Conservation (phyloP, 2,797 vertebrate species). For the Tokudaia muenninki region DNA sequence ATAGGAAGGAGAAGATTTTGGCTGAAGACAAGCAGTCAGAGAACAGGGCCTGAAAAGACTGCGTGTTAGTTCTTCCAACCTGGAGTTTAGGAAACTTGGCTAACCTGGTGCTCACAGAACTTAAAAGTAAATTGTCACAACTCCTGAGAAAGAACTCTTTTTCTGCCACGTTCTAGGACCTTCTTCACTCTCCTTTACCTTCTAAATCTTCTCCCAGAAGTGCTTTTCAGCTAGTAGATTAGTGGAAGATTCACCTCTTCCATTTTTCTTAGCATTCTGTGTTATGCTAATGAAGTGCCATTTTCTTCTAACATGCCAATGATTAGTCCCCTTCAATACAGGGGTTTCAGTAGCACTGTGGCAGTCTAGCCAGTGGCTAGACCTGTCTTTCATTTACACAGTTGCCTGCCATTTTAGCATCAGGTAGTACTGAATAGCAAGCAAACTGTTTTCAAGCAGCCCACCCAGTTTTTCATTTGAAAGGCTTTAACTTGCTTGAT, state of each 20-base stretch:
- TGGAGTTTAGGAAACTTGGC: background rate
- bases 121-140: background rate
- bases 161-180: background rate
- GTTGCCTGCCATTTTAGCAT: background rate
- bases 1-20: background rate
- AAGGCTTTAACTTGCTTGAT: background rate
- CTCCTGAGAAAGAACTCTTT: background rate
- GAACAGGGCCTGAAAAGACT: background rate
- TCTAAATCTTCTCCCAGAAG: background rate
- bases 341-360: background rate
- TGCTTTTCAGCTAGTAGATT: background rate
- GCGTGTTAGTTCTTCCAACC: background rate
- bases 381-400: background rate
- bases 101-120: background rate
- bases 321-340: slow-evolving; percentile 20
- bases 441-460: background rate
- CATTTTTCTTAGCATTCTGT: slow-evolving; percentile 21
- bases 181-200: too few relatives aligned
- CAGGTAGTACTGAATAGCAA: background rate
- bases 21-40: slow-evolving; percentile 9
- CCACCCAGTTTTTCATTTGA: background rate
- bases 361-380: background rate
- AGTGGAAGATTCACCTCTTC: background rate
- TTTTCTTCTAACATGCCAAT: slow-evolving; percentile 60
- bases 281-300: slow-evolving; percentile 56